These are phyloP conservation scores for Phaonia tiefii DNA, from an alignment of 2,888 invertebrate species.

Conservation along the genomic window DNA sequence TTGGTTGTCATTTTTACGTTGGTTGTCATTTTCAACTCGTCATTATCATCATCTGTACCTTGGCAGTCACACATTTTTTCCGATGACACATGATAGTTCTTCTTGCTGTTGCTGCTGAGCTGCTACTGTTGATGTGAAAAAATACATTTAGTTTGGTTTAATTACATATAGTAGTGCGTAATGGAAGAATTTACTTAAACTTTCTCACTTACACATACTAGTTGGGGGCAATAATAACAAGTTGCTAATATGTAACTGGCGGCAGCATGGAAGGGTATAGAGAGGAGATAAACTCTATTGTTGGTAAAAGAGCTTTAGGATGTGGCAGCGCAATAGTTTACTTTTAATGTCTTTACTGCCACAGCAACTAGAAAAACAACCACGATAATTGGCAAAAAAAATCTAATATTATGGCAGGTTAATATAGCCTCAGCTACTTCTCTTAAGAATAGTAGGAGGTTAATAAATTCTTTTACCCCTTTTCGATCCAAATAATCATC, in stretches of 20 bases:
- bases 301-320: conserved; percentile 55
- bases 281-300: conserved; percentile 53
- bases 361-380: conserved; percentile 13
- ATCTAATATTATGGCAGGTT: conserved; percentile 7
- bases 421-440: conserved; percentile 20
- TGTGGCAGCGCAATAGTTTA: conserved; percentile 47
- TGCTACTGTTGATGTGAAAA: conserved; percentile 53
- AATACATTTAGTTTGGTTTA: conserved; percentile 64
- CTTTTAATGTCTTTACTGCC: conserved; percentile 49
- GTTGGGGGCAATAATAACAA: no score
- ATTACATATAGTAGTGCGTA: conserved; percentile 70
- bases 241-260: no score
- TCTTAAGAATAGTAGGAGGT: conserved; percentile 38
- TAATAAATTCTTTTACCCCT: conserved; percentile 46
- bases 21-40: conserved; percentile 21
- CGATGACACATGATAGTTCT: background rate
- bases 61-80: background rate
- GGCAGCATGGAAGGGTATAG: no score
- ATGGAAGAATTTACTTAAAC: conserved; percentile 65
- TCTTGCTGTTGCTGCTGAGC: background rate
- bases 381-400: conserved; percentile 12
- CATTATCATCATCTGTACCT: conserved; percentile 1
- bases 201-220: conserved; percentile 59
- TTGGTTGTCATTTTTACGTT: conserved; percentile 45
- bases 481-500: conserved; percentile 38